Evolutionary conservation across 2,113 vertebrate genomes (phyloP).

Genomic region (Corynorhinus townsendii): DNA sequence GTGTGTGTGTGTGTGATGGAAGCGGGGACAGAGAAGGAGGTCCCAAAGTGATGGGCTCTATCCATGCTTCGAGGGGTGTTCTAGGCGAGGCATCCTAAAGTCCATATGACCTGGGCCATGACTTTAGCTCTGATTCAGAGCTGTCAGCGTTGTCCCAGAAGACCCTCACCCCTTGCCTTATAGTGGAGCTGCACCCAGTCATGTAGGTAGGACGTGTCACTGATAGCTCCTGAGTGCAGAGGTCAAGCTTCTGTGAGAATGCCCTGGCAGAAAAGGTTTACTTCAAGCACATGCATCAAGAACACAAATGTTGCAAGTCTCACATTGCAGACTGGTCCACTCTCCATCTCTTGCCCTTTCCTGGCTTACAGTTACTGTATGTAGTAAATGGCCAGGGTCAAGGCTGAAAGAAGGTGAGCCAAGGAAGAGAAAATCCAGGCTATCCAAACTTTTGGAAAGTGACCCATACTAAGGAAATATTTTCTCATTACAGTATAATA

Average conservation of each 20-base stretch:
- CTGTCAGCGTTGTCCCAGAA: not conserved
- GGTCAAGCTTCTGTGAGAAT: not conserved
- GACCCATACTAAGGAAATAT: not conserved
- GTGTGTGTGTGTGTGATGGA: not conserved
- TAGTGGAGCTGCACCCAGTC: not conserved
- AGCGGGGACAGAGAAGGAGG: not conserved
- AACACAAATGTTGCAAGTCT: not conserved
- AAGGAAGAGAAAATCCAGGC: not conserved
- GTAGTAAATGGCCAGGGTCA: not conserved
- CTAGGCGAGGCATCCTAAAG: not conserved
- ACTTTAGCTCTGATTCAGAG: not conserved
- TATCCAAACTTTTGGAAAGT: not conserved
- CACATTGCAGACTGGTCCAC: not conserved
- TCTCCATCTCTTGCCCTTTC: not conserved
- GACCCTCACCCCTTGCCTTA: too few species aligned
- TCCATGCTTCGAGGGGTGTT: not conserved
- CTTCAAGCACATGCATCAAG: not conserved
- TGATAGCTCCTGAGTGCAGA: not conserved
- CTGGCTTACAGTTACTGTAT: not conserved
- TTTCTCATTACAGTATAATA: not conserved
- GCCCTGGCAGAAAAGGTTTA: not conserved
- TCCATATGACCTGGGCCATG: not conserved
- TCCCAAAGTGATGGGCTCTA: not conserved
- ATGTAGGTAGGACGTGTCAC: not conserved
- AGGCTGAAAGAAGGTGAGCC: not conserved